Base-by-base conservation (phyloP, 2,113 vertebrate genomes). In the Sinocyclocheilus grahami region DNA sequence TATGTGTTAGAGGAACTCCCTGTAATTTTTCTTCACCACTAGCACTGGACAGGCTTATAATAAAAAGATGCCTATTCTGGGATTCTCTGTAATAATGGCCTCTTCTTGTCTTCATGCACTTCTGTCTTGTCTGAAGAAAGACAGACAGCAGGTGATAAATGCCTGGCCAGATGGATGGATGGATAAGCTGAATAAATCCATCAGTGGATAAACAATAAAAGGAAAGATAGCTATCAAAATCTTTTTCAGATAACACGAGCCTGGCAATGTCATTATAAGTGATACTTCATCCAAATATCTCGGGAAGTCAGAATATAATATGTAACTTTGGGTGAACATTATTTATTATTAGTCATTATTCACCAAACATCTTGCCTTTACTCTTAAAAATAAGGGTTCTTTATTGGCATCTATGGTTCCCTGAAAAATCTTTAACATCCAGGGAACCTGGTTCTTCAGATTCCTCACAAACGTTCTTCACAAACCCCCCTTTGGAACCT, bases 41-140 rank as follows among this genome's bases (percentile, higher is more conserved):
- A 90, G 93, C 92, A 95, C 93, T 94, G 95, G 94, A 95, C 94
- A 93, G 93, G 93, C 94, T 94, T 95, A 94, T 96, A 95, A 95
- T 95, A 95, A 96, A 96, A 94, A 92, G 91, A 91, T 90, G 90
- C 91, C 95, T 96, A 96, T 96, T 96, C 93, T 95, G 93, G 94
- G 95, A 95, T 93, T 93, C 94, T 95, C 95, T 96, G 94, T 95
- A 96, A 96, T 96, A 95, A 94, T 95, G 94, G 94, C 93, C 92
- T 94, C 94, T 94, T 96, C 95, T 95, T 94, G 94, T 92, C 93
- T 91, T 90, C 90, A 83, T 91, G 88, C 86, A 84, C 88, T 86
- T 88, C 85, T 89, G 87, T 88, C 83, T 87, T 88, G 86, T 85
- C 86, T 88, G 65, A 87, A 67, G 85, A 86, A 84, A 62, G 82